Evolutionary conservation across 1,140 invertebrate genomes (phyloP).

Genomic region (Berghia stephanieae): DNA sequence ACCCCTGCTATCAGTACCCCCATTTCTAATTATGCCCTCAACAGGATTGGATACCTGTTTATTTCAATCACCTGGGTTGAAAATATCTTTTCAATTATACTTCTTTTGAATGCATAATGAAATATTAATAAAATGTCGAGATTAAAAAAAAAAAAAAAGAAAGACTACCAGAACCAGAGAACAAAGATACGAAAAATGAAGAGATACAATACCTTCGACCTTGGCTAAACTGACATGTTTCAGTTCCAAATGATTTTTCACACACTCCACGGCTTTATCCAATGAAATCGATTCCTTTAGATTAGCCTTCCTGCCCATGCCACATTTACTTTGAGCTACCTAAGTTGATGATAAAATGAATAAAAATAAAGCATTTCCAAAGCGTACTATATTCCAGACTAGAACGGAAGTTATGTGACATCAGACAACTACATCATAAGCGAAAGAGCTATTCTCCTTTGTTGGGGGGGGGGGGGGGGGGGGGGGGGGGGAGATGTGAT

Average conservation of each 20-base stretch:
- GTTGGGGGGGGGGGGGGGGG: too few species aligned
- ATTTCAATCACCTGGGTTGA: not conserved
- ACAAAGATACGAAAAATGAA: not conserved
- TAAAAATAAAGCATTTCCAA: too few species aligned
- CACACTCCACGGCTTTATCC: conserved; percentile 73
- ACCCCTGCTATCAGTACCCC: not conserved
- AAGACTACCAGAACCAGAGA: too few species aligned
- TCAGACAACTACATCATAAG: too few species aligned
- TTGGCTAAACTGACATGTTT: conserved; percentile 78
- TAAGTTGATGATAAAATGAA: too few species aligned
- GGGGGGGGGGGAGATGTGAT: too few species aligned
- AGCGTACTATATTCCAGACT: too few species aligned
- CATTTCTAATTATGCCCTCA: not conserved
- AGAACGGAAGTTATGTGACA: too few species aligned
- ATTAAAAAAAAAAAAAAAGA: too few species aligned
- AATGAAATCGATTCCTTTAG: conserved; percentile 69
- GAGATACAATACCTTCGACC: conserved; percentile 63
- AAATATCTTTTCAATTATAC: not conserved
- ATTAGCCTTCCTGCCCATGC: conserved; percentile 71
- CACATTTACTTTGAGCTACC: conserved; percentile 66
- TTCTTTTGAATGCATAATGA: not conserved
- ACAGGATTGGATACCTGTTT: too few species aligned
- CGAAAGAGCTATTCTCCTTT: too few species aligned
- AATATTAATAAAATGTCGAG: not conserved
- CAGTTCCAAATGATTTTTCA: conserved; percentile 79